Base-by-base conservation (phyloP, 1,140 invertebrate genomes). In the Philopotamus ludificatus region DNA sequence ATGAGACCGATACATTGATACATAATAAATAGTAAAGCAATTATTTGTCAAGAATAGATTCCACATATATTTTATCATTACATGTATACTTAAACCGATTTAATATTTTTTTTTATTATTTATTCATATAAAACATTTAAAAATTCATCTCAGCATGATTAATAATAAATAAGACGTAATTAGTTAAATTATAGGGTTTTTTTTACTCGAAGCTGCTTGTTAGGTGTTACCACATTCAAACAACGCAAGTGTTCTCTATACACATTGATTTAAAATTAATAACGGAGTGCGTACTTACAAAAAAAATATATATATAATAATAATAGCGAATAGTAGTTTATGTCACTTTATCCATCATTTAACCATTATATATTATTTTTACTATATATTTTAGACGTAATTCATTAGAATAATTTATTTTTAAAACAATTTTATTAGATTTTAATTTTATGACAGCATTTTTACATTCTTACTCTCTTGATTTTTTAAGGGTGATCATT, bases 381-480 rank as follows among this genome's bases (percentile, higher is more conserved):
- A 61, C 58, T 63, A 62, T 70, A 66, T 66, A 66, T 70, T 66
- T 70, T 70, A 70, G 60, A 54, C 60, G 66, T 69, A 60, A 65
- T 69, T 69, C 63, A 69, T 70, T 70, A 70, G 63, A 70, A 66
- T 70, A 70, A 26, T 66, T 69, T 65, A 68, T 68, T 54, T 63
- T 65, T 70, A 53, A 67, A 67, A 65, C 64, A 66, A 70, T 66
- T 61, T 55, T 49, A 26, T 12, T 61, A 69, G 66, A 65, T 66
- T 66, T 50, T 51, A 44, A 61, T 68, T 58, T 65, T 59, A 68
- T 61, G 67, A 68, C 67, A 65, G 66, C 53, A 51, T 65, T 61
- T 53, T 65, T 65, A 65, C 55, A 65, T 47, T 67, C 34, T 61
- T 61, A 39, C 25, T 22, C 42, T 41, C 41, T n/a, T n/a, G n/a